Conservation (phyloP, 2,797 vertebrate genomes). For the Sardinella longiceps region DNA sequence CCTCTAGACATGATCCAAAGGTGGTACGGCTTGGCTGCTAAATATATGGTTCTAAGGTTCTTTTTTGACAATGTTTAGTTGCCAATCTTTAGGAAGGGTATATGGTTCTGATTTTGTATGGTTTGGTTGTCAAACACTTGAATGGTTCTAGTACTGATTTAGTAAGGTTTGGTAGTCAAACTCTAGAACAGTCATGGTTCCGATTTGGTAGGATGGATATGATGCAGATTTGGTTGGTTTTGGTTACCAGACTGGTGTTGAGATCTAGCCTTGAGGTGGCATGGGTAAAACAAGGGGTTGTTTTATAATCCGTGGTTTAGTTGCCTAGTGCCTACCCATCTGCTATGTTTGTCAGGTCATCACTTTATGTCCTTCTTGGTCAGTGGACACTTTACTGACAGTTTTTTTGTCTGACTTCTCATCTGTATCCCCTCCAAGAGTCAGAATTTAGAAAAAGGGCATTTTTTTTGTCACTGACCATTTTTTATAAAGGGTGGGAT, state of each 20-base stretch:
- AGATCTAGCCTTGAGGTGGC: too few relatives aligned
- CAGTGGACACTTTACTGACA: neutral
- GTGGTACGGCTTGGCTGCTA: too few relatives aligned
- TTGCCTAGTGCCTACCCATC: neutral
- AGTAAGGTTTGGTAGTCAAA: neutral
- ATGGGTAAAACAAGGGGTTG: too few relatives aligned
- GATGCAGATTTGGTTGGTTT: neutral
- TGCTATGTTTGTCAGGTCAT: neutral
- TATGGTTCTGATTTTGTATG: too few relatives aligned
- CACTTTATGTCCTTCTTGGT: neutral
- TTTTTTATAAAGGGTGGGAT: slow-evolving; percentile 34
- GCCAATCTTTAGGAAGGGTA: too few relatives aligned
- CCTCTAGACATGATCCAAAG: too few relatives aligned
- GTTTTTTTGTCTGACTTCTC: slow-evolving; percentile 23
- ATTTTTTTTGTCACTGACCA: slow-evolving; percentile 57
- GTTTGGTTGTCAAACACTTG: neutral
- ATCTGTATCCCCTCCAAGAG: neutral
- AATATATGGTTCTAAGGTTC: too few relatives aligned
- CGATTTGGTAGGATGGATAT: neutral
- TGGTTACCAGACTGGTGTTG: too few relatives aligned
- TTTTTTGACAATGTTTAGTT: too few relatives aligned
- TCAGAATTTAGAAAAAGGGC: slow-evolving; percentile 25
- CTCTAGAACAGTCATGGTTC: neutral
- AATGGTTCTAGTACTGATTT: neutral
- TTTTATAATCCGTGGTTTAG: too few relatives aligned